These are phyloP conservation scores for Tetropium fuscum DNA, from an alignment of 2,888 invertebrate genomes.

Conservation along the genomic window DNA sequence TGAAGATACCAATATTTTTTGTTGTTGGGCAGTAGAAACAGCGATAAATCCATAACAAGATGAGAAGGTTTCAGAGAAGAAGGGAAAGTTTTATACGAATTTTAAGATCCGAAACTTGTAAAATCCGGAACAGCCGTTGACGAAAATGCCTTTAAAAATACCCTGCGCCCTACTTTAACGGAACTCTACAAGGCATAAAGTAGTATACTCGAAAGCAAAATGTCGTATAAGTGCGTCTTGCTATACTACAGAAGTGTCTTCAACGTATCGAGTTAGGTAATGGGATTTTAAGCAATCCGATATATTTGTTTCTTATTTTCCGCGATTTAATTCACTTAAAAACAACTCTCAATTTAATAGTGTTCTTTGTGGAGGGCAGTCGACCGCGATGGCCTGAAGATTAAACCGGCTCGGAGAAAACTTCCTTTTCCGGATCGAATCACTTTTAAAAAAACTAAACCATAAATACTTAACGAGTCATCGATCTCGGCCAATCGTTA, in stretches of 20 bases:
- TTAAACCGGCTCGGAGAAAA: constrained; percentile 45
- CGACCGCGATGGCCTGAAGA: not conserved
- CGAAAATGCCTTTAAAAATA: not conserved
- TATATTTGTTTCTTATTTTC: constrained; percentile 4
- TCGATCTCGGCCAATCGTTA: constrained; percentile 23
- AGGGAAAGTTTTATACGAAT: too few relatives aligned
- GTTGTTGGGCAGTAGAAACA: too few relatives aligned
- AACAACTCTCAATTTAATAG: not conserved
- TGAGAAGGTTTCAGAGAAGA: too few relatives aligned
- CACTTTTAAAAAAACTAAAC: constrained; percentile 27
- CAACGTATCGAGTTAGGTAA: constrained; percentile 5
- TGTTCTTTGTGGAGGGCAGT: constrained; percentile 11
- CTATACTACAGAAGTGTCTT: constrained; percentile 6
- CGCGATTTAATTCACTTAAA: constrained; percentile 6
- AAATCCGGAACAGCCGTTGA: not conserved
- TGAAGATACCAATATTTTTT: too few relatives aligned
- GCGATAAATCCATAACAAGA: too few relatives aligned
- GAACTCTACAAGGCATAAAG: constrained; percentile 11
- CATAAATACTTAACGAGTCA: constrained; percentile 28
- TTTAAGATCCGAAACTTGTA: not conserved
- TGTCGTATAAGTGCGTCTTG: not conserved
- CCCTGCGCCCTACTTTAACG: not conserved
- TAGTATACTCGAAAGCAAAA: not conserved
- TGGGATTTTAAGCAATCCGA: constrained; percentile 2
- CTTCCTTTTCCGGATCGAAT: constrained; percentile 50